Conservation (phyloP, 2,888 invertebrate genomes). For the Lepidocyrtoides sp. region DNA sequence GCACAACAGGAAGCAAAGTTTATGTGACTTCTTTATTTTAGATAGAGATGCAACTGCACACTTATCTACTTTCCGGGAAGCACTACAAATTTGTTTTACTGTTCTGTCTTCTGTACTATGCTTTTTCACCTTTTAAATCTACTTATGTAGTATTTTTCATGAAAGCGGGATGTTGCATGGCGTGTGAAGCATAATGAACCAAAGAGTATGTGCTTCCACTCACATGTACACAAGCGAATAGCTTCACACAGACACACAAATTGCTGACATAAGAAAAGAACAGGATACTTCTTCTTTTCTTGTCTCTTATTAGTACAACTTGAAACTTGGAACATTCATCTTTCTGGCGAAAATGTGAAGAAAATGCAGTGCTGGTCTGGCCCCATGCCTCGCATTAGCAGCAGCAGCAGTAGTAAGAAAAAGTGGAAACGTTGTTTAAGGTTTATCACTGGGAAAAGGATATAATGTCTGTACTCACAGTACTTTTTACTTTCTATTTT, state of each 20-base stretch:
- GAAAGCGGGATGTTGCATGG: neutral
- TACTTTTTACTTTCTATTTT: neutral
- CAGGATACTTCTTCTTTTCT: neutral
- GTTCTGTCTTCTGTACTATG: too few species aligned
- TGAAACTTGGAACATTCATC: slow-evolving; percentile 24
- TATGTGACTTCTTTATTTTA: slow-evolving; percentile 7
- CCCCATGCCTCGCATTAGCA: slow-evolving; percentile 30
- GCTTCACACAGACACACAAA: slow-evolving; percentile 2
- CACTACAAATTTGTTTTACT: too few species aligned
- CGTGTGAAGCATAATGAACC: slow-evolving; percentile 35
- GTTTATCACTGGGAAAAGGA: neutral
- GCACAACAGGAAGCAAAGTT: slow-evolving; percentile 16
- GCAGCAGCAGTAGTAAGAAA: too few species aligned
- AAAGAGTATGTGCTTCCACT: neutral
- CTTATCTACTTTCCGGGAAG: too few species aligned
- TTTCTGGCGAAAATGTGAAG: slow-evolving; percentile 30
- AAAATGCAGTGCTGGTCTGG: slow-evolving; percentile 20
- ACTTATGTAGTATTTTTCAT: neutral
- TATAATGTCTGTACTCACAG: neutral
- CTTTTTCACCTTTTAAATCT: neutral
- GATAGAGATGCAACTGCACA: neutral
- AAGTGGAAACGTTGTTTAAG: neutral
- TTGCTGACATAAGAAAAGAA: slow-evolving; percentile 28
- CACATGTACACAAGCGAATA: neutral
- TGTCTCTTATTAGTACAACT: neutral